A percentile compares a stretch with the other conserved stretches of the same genome.
phyloP scores from a whole-genome alignment of 2,888 invertebrate species.

The Patella depressa region DNA sequence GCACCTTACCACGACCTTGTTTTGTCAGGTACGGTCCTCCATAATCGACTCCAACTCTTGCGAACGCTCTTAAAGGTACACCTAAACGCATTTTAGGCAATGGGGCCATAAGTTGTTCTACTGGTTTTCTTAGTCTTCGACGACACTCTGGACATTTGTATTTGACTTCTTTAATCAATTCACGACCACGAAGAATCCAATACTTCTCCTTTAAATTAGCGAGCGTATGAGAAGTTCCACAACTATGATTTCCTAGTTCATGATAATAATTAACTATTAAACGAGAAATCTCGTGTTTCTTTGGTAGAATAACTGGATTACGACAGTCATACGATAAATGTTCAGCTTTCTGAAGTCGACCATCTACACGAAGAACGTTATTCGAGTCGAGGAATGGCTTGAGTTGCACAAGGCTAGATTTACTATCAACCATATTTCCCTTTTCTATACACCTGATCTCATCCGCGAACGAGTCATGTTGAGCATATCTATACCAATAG shows the following conservation, averaged over 20 bases:
- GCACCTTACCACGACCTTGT: conserved; percentile 26
- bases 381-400: not conserved
- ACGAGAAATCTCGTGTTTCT: conserved; percentile 22
- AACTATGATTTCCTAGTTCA: conserved; percentile 6
- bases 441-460: not conserved
- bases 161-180: too few relatives aligned
- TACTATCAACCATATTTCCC: not conserved
- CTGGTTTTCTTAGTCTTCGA: conserved; percentile 10
- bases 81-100: conserved; percentile 25
- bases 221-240: conserved; percentile 28
- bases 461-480: not conserved
- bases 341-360: conserved; percentile 20
- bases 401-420: not conserved
- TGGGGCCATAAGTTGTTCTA: conserved; percentile 27
- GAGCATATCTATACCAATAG: not conserved
- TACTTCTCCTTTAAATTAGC: conserved; percentile 19
- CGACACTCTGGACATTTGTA: conserved; percentile 14
- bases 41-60: conserved; percentile 24
- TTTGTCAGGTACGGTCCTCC: conserved; percentile 30
- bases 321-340: not conserved
- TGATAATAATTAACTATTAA: conserved; percentile 23
- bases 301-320: conserved; percentile 28
- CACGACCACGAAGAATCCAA: conserved; percentile 28
- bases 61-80: conserved; percentile 24
- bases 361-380: conserved; percentile 8